phyloP scores from a whole-genome alignment of 1,140 invertebrate genomes.

The Ceratosolen solmsi region DNA sequence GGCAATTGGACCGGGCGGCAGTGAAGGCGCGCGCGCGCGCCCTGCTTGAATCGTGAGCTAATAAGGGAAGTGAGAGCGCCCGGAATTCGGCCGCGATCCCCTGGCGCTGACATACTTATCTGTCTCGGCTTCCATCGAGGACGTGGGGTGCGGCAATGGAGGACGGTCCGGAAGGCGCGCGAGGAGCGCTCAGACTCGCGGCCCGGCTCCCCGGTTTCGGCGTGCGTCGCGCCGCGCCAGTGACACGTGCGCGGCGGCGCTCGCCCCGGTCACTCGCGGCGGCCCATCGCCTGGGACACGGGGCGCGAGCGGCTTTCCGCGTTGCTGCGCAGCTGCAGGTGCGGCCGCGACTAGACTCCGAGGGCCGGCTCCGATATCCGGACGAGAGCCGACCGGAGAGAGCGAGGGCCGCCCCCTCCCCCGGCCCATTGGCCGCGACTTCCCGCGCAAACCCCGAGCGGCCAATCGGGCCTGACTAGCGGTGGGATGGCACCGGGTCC shows the following conservation, averaged over 20 bases:
- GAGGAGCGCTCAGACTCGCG: background rate
- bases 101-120: slow-evolving; percentile 1
- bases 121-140: background rate
- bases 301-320: background rate
- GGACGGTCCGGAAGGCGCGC: background rate
- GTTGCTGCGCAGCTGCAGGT: slow-evolving; percentile 52
- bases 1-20: background rate
- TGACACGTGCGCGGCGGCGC: background rate
- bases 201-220: background rate
- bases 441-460: slow-evolving; percentile 63
- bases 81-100: too few species aligned
- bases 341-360: slow-evolving; percentile 64
- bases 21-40: background rate
- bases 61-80: background rate
- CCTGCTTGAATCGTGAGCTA: too few species aligned
- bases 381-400: slow-evolving; percentile 25
- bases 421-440: slow-evolving; percentile 61
- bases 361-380: slow-evolving; percentile 29
- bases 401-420: slow-evolving; percentile 49
- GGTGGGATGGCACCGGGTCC: background rate
- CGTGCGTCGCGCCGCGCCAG: background rate
- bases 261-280: background rate
- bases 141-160: background rate
- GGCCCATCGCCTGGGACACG: background rate
- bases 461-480: slow-evolving; percentile 55